Conservation (phyloP, 2,113 vertebrate genomes). For the Phainopepla nitens region DNA sequence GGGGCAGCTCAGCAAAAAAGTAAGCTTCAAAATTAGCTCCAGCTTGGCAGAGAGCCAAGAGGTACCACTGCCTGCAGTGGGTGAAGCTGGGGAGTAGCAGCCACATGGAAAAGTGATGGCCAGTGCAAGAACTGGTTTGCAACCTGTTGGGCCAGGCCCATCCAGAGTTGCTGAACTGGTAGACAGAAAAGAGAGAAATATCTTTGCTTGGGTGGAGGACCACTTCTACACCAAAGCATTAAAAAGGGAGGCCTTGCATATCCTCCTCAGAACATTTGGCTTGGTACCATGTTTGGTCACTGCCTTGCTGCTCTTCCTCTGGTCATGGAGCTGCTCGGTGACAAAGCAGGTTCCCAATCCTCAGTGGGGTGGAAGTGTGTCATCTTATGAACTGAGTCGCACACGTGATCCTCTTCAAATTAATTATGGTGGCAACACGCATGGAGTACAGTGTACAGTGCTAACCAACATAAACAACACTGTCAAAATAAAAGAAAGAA, state of each 20-base stretch:
- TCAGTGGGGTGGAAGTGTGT: background rate
- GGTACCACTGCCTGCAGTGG: background rate
- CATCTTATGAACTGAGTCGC: background rate
- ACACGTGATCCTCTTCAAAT: background rate
- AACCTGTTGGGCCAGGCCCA: background rate
- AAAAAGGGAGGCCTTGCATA: background rate
- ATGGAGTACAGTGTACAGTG: background rate
- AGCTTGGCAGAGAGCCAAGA: background rate
- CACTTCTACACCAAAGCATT: background rate
- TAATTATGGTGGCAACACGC: fast-evolving
- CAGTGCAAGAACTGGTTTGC: background rate
- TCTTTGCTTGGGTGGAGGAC: background rate
- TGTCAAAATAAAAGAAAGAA: background rate
- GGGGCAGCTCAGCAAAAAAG: background rate
- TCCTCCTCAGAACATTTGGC: background rate
- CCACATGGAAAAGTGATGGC: fast-evolving
- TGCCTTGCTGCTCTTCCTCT: background rate
- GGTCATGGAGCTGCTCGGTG: background rate
- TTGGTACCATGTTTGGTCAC: background rate
- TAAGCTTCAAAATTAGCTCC: background rate
- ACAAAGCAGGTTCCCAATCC: background rate
- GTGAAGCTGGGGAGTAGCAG: background rate
- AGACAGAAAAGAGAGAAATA: background rate
- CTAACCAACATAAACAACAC: background rate
- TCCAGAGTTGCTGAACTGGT: background rate